phyloP scores from a whole-genome alignment of 2,113 vertebrate genomes.

The Thalassarche chlororhynchos region DNA sequence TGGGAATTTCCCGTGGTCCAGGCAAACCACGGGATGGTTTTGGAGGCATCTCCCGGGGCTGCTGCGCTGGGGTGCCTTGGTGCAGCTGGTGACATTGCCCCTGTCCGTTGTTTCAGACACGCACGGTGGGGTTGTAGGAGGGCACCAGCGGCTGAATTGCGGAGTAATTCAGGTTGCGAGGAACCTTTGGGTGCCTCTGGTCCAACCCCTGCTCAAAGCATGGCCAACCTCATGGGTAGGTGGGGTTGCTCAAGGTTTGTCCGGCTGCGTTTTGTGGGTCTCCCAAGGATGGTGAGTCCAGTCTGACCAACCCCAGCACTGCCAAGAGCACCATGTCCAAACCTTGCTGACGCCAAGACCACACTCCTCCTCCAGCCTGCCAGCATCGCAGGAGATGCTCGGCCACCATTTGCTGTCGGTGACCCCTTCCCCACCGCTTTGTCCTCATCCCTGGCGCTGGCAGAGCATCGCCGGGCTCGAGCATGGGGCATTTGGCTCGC shows the following conservation, averaged over 20 bases:
- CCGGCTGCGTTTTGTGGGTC: not conserved
- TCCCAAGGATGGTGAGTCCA: not conserved
- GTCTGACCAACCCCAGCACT: not conserved
- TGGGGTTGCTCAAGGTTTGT: not conserved
- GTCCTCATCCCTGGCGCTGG: not conserved
- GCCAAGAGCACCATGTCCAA: not conserved
- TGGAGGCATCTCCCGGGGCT: not conserved
- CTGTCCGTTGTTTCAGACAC: not conserved
- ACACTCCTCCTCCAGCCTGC: not conserved
- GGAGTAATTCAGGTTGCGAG: not conserved
- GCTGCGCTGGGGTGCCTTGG: not conserved
- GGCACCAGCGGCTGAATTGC: rapidly evolving
- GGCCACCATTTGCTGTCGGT: not conserved
- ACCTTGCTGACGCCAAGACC: not conserved
- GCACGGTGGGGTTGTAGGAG: not conserved
- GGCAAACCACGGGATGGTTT: not conserved
- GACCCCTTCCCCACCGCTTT: not conserved
- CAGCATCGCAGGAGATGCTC: not conserved
- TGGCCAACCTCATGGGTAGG: rapidly evolving
- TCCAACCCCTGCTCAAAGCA: not conserved
- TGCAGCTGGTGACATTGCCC: not conserved
- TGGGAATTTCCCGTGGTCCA: rapidly evolving
- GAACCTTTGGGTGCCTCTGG: not conserved
- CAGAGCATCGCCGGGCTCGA: rapidly evolving
- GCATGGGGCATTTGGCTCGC: rapidly evolving